Evolutionary conservation across 2,888 invertebrate species (phyloP), one percentile per base, ranked within the genome.

Genomic region (Melipona beecheii): DNA sequence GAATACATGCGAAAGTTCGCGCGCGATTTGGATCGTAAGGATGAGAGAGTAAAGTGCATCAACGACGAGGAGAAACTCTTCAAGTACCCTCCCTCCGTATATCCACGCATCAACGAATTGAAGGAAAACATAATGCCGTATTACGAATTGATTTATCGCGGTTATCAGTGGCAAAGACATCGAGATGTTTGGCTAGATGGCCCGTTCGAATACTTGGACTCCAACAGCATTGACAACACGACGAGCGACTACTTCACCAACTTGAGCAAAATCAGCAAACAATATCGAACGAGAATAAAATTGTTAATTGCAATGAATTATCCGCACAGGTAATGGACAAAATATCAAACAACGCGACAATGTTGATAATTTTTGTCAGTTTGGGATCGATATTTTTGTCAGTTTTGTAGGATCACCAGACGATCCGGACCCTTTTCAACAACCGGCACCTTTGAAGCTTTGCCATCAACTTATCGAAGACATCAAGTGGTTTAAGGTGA

Each of bases 161-260:
- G 95, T 78, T 95, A 96, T 86, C 95, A 96, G 92, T 98, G 98
- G 97, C 96, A 97, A 93, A 96, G 97, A 73, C 97, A 97, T 90
- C 97, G 97, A 91, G 97, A 96, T 90, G 97, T 98, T 15, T 99
- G 99, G 98, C 96, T 98, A 96, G 98, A 99, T 93, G 99, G 99
- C 0, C 97, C 97, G 2, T 99, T 99, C 94, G 97, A 98, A 93
- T 98, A 98, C 92, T 95, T 99, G 85, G 97, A 97, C 91, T 97
- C 97, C 9, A 95, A 96, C 77, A 95, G 96, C 89, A 97, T 99
- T 75, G 99, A 99, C 94, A 95, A 95, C 78, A 97, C 97, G 86
- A 97, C 98, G 1, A 98, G 98, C 72, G 97, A 97, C 90, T 97
- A 96, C 91, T 96, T 96, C 77, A 97, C 97, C 89, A 98, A 98